Evolutionary conservation across 1,140 invertebrate genomes (phyloP), one percentile per base, ranked within the genome.

Genomic region (Macrobrachium rosenbergii): DNA sequence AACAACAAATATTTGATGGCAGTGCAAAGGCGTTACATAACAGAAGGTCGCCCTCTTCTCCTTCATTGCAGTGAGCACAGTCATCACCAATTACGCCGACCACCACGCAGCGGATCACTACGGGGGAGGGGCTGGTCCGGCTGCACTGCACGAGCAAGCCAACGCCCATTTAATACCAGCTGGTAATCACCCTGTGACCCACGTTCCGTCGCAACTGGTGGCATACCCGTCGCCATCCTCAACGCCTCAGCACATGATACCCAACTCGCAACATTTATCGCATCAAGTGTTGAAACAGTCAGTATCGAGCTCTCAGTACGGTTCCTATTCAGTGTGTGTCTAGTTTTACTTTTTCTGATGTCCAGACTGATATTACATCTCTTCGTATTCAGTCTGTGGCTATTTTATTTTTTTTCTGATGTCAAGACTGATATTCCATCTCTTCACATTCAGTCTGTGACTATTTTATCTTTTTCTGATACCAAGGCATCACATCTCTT

Each of bases 21-120:
- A n/a, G n/a, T 3, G 28, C 3, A 37, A 37, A 37, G 28, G 28
- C n/a, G n/a, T n/a, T n/a, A n/a, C n/a, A n/a, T n/a, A n/a, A n/a
- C n/a, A n/a, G n/a, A n/a, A n/a, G n/a, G n/a, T n/a, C n/a, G n/a
- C n/a, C n/a, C n/a, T 6, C 69, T 23, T 16, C 10, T 59, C 58
- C 45, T n/a, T 23, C 21, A 14, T 19, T 43, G 17, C 84, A 87
- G 84, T 87, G 2, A 81, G 78, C 6, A 87, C 84, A 19, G 84
- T 87, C 3, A 87, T 87, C 78, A 87, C 84, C 11, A 87, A 87
- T 58, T 87, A 87, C 69, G 78, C 84, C 12, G 84, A 87, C 69
- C 84, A 87, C 84, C 84, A 87, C 28, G 84, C 78, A 0, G 84
- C 84, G 2, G 84, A 87, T 0, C 84, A 87, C 59, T 87, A 87